A percentile compares a stretch with the other conserved stretches of the same genome.
phyloP scores from a whole-genome alignment of 1,140 invertebrate genomes.

The Patella vulgata region DNA sequence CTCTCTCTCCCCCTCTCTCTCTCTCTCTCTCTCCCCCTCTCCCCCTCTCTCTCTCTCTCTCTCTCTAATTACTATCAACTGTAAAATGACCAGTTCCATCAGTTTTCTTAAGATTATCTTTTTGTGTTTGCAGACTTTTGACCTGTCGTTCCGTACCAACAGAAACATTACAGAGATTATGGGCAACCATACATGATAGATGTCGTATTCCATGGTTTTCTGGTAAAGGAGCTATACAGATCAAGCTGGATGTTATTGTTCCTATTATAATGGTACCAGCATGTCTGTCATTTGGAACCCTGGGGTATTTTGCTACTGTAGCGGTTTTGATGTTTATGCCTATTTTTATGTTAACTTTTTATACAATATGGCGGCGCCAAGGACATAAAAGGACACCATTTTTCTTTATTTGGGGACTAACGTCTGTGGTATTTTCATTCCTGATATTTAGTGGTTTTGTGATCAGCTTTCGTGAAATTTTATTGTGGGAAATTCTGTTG shows the following conservation, averaged over 20 bases:
- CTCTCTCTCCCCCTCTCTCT: too few relatives aligned
- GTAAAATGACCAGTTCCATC: too few relatives aligned
- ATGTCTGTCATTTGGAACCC: conserved; percentile 45
- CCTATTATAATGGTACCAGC: conserved; percentile 49
- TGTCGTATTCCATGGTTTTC: conserved; percentile 51
- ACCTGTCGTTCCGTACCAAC: conserved; percentile 41
- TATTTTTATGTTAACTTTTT: conserved; percentile 47
- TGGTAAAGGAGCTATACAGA: conserved; percentile 49
- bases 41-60: too few relatives aligned
- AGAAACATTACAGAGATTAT: conserved; percentile 34
- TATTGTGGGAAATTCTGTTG: conserved; percentile 57
- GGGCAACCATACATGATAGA: conserved; percentile 42
- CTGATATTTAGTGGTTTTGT: conserved; percentile 49
- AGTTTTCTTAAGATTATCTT: too few relatives aligned
- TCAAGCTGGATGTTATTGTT: conserved; percentile 48
- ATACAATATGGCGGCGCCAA: conserved; percentile 34
- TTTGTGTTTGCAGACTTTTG: conserved; percentile 37
- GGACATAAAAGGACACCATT: conserved; percentile 40
- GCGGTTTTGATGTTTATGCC: conserved; percentile 45
- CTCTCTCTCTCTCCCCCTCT: too few relatives aligned
- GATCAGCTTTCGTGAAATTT: conserved; percentile 52
- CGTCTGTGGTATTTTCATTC: conserved; percentile 48
- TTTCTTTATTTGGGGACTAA: conserved; percentile 55
- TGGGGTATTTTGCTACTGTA: conserved; percentile 41
- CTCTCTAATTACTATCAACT: too few relatives aligned